phyloP scores from a whole-genome alignment of 2,113 vertebrate species.

The Falco punctatus region DNA sequence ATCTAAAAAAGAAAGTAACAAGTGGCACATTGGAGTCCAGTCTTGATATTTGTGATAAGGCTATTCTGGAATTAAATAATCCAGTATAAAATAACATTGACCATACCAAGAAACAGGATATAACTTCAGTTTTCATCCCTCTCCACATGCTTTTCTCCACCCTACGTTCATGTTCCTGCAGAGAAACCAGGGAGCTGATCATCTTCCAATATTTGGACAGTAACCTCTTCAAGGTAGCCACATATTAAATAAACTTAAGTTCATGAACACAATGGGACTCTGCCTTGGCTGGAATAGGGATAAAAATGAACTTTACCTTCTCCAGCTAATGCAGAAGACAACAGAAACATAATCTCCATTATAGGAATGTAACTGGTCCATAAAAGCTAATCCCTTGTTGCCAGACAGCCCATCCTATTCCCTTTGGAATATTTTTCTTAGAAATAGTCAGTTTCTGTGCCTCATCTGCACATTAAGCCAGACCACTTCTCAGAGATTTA shows the following conservation, averaged over 20 bases:
- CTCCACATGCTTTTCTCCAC: background rate
- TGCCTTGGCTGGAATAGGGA: background rate
- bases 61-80: background rate
- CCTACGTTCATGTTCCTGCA: background rate
- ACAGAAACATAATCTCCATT: background rate
- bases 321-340: background rate
- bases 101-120: background rate
- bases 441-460: background rate
- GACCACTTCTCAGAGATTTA: background rate
- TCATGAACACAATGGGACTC: accelerated
- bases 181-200: background rate
- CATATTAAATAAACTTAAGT: background rate
- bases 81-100: background rate
- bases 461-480: background rate
- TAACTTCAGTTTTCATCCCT: background rate
- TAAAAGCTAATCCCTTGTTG: background rate
- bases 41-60: background rate
- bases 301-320: background rate
- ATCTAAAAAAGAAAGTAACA: background rate
- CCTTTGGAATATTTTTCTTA: background rate
- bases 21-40: background rate
- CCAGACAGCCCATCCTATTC: background rate
- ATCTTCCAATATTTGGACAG: background rate
- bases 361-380: background rate
- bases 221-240: background rate